Evolutionary conservation across 2,113 vertebrate species (phyloP).

Genomic region (Geothlypis trichas): DNA sequence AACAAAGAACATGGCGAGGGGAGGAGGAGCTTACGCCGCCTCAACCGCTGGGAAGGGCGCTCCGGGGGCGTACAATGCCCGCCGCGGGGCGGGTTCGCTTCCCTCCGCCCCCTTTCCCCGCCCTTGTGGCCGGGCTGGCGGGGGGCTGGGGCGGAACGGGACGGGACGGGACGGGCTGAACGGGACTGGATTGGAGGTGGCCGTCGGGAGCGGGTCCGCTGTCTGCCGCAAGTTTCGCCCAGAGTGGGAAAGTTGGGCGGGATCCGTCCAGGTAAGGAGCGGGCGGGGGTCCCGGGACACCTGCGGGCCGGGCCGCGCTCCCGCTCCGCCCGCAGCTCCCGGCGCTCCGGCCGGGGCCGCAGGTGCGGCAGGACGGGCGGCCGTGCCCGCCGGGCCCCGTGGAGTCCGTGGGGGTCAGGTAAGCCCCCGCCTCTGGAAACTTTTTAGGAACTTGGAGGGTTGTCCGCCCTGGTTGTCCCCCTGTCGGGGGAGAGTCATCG

Average conservation of each 20-base stretch:
- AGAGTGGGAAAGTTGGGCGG: not conserved
- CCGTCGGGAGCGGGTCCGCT: not conserved
- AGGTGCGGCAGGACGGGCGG: not conserved
- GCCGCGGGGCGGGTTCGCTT: not conserved
- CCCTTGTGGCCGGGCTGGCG: not conserved
- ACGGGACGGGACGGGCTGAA: not conserved
- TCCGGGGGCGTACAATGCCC: not conserved
- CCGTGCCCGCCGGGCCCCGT: no score
- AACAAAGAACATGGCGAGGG: slow-evolving; percentile 70
- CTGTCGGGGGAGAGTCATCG: not conserved
- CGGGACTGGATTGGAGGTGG: not conserved
- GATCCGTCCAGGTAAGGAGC: not conserved
- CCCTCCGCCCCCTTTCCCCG: not conserved
- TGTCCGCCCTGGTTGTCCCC: not conserved
- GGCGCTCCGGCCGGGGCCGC: not conserved
- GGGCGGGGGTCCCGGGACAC: not conserved
- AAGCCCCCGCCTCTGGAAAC: not conserved
- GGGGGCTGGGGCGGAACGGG: not conserved
- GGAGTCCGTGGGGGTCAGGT: not conserved
- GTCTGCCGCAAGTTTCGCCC: not conserved
- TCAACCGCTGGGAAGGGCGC: not conserved
- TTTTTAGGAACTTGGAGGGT: not conserved
- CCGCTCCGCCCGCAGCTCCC: not conserved
- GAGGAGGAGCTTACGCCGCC: slow-evolving; percentile 16
- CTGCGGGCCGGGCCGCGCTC: not conserved